Conservation (phyloP, 2,797 vertebrate species). For the Cercopithecus mitis region DNA sequence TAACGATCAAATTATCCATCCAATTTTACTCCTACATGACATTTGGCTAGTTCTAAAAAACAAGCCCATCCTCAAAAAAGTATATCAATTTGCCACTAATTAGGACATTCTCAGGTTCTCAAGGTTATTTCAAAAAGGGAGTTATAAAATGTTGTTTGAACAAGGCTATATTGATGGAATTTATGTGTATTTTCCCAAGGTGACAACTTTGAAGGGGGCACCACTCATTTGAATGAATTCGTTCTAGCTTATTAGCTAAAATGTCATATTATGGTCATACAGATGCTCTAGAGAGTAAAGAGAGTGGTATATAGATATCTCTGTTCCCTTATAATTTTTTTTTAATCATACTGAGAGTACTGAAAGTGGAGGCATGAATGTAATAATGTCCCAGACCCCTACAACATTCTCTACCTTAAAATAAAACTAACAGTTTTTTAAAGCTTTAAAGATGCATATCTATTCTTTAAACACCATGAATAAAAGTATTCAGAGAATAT, state of each 20-base stretch:
- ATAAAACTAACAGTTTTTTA: neutral
- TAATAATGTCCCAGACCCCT: neutral
- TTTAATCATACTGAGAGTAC: neutral
- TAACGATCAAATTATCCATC: neutral
- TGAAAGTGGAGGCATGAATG: neutral
- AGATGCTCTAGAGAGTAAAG: neutral
- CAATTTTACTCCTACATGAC: neutral
- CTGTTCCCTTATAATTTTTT: neutral
- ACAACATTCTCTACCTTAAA: neutral
- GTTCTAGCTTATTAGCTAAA: constrained; percentile 34
- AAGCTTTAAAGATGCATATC: neutral
- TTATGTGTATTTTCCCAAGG: neutral
- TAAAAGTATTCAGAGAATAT: neutral
- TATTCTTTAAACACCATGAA: neutral
- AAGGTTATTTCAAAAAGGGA: neutral
- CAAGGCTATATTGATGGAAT: neutral
- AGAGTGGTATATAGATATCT: neutral
- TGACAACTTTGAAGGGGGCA: neutral
- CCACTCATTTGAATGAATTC: constrained; percentile 34
- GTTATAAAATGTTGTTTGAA: neutral
- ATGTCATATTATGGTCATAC: neutral
- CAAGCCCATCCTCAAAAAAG: neutral
- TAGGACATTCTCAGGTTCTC: neutral
- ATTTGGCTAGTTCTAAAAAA: neutral
- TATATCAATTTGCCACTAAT: neutral